Evolutionary conservation across 2,113 vertebrate species (phyloP).

Genomic region (Proteles cristata): DNA sequence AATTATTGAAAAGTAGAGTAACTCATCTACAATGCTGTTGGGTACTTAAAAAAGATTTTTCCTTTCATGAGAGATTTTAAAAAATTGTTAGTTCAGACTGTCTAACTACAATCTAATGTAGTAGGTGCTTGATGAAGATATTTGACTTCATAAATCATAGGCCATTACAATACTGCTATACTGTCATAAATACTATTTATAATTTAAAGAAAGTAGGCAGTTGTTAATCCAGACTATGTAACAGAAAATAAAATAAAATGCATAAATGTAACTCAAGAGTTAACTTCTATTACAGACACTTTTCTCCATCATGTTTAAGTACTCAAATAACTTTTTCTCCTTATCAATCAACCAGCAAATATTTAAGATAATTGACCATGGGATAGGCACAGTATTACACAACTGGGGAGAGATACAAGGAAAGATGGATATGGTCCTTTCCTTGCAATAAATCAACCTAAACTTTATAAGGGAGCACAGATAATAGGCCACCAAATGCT

Average conservation of each 20-base stretch:
- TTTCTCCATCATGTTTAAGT: slow-evolving; percentile 14
- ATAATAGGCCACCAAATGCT: not conserved
- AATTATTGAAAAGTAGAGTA: not conserved
- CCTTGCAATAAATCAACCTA: not conserved
- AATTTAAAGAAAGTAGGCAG: not conserved
- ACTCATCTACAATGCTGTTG: not conserved
- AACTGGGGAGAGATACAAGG: not conserved
- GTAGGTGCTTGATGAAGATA: not conserved
- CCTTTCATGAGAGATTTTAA: not conserved
- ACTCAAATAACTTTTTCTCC: not conserved
- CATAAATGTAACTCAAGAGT: not conserved
- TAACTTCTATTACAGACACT: not conserved
- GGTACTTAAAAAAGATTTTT: not conserved
- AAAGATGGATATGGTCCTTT: not conserved
- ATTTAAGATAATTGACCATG: not conserved
- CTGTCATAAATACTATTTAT: not conserved
- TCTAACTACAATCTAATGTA: not conserved
- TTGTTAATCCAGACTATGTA: not conserved
- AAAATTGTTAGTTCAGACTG: not conserved
- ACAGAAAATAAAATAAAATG: not conserved
- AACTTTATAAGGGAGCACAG: not conserved
- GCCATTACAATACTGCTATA: not conserved
- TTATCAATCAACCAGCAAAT: slow-evolving; percentile 22
- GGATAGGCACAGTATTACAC: not conserved
- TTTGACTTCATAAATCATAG: not conserved